Conservation (phyloP, 2,888 invertebrate species). For the Nomada fabriciana region DNA sequence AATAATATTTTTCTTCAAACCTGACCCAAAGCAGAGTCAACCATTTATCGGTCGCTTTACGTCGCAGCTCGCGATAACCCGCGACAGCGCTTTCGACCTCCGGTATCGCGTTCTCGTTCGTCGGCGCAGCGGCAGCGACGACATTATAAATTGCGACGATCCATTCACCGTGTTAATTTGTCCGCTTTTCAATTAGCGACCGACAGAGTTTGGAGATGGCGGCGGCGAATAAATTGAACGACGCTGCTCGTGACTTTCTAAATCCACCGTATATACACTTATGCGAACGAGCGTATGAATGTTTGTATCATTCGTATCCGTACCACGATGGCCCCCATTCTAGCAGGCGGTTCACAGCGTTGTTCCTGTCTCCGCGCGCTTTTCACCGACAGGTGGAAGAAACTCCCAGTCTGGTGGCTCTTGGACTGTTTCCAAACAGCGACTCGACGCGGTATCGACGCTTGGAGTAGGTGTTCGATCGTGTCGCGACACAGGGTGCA, state of each 20-base stretch:
- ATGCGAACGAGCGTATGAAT: neutral
- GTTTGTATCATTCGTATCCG: neutral
- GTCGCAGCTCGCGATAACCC: conserved; percentile 36
- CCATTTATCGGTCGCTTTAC: conserved; percentile 31
- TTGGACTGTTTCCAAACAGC: conserved; percentile 44
- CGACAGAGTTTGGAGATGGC: conserved; percentile 62
- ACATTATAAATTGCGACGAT: conserved; percentile 74
- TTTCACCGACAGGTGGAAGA: conserved; percentile 47
- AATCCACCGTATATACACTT: conserved; percentile 49
- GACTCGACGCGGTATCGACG: conserved; percentile 2
- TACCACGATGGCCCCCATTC: conserved; percentile 33
- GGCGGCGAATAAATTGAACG: conserved; percentile 68
- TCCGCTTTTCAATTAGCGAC: conserved; percentile 77
- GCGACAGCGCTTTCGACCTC: conserved; percentile 14
- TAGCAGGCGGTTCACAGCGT: conserved; percentile 25
- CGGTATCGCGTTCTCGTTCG: conserved; percentile 42
- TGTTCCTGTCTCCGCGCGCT: neutral
- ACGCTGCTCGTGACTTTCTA: conserved; percentile 70
- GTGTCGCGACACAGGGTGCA: neutral
- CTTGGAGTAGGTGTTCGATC: neutral
- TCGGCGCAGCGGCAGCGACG: conserved; percentile 48
- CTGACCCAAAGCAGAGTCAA: neutral
- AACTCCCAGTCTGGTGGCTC: conserved; percentile 12
- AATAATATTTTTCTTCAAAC: too few relatives aligned
- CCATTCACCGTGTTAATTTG: conserved; percentile 74